Base-by-base conservation (phyloP, 2,113 vertebrate genomes). In the Nyctibius bracteatus region DNA sequence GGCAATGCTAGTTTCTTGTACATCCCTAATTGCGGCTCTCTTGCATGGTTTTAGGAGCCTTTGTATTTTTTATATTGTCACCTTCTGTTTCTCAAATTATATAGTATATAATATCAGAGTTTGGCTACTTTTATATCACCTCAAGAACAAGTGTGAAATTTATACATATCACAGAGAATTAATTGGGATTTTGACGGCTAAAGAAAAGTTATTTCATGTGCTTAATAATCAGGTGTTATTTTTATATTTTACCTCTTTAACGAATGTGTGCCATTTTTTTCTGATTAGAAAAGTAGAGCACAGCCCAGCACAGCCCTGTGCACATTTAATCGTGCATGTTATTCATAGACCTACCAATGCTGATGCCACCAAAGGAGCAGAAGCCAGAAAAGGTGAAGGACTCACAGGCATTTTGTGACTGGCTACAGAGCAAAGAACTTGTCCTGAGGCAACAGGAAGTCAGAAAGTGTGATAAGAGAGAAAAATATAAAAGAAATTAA, bases 11-110 rank as follows among this genome's bases (percentile, higher is more conserved):
- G 28, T 74, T 95, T 84, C 51, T 81, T 89, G 33, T 54, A 79
- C 30, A 84, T 59, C 14, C 35, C 5, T 91, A 94, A 94, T 91
- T 96, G 78, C 52, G 72, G 22, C 14, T 91, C 22, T 57, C 68
- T 67, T 61, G 24, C 27, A 57, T 55, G 57, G 27, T 79, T 96
- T 94, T 94, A 89, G 57, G 33, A 89, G 28, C 19, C 12, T 89
- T 91, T 88, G 71, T 86, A 77, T 73, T 66, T 91, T 92, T 90
- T 84, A 83, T 94, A 54, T 51, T 66, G 71, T 78, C 80, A 84
- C 81, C 93, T 88, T 84, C 84, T 96, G 89, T 79, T 92, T 89
- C 83, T 81, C 44, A 43, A 75, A 57, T 93, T 84, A 79, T 79
- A 35, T 25, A 81, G 44, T 83, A 70, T 27, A 31, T 70, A 83